phyloP scores from a whole-genome alignment of 1,140 invertebrate species.

The Drosophila guanche region DNA sequence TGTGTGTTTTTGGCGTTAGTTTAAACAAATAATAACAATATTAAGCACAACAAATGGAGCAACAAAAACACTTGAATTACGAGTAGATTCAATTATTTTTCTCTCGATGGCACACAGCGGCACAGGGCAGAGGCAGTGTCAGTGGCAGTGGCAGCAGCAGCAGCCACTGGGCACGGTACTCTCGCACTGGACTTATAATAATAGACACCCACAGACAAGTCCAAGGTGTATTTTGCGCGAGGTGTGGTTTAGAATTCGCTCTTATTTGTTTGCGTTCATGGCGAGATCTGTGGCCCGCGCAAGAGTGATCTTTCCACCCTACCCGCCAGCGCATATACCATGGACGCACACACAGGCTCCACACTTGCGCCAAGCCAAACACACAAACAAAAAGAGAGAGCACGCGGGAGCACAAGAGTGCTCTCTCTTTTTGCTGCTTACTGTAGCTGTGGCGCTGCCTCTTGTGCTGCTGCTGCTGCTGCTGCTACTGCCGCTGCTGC shows the following conservation, averaged over 20 bases:
- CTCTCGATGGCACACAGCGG: too few relatives aligned
- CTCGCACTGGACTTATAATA: conserved; percentile 64
- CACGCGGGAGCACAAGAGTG: conserved; percentile 25
- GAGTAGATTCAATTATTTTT: conserved; percentile 68
- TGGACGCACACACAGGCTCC: conserved; percentile 22
- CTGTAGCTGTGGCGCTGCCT: neutral
- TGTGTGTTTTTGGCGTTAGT: conserved; percentile 62
- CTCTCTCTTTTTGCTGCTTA: too few relatives aligned
- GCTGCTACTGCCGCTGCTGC: conserved; percentile 53
- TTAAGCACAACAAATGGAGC: conserved; percentile 74
- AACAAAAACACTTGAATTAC: conserved; percentile 78
- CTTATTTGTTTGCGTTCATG: too few relatives aligned
- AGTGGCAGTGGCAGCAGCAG: conserved; percentile 43
- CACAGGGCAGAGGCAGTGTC: neutral
- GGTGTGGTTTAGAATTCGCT: too few relatives aligned
- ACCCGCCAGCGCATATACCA: neutral
- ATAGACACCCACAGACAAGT: conserved; percentile 54
- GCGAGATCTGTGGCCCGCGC: neutral
- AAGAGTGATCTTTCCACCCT: neutral
- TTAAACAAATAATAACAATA: conserved; percentile 81
- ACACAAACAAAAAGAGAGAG: conserved; percentile 45
- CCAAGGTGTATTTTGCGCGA: too few relatives aligned
- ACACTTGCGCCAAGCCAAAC: conserved; percentile 17
- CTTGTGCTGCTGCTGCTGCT: conserved; percentile 53
- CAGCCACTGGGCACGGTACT: conserved; percentile 30